A percentile compares a stretch with the other conserved stretches of the same genome.
phyloP scores from a whole-genome alignment of 2,888 invertebrate species.

The Zaprionus bogoriensis region DNA sequence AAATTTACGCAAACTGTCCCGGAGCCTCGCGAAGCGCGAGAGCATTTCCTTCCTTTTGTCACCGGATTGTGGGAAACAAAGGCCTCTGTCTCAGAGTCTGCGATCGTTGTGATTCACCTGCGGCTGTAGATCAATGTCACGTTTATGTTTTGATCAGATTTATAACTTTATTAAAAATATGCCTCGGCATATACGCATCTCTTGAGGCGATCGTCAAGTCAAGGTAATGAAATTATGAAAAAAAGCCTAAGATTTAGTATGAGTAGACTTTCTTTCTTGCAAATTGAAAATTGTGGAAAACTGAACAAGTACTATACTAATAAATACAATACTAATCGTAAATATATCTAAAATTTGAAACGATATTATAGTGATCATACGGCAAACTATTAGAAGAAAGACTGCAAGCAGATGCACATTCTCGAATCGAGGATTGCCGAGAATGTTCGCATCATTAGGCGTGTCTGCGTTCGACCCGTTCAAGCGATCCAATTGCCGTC shows the following conservation, averaged over 20 bases:
- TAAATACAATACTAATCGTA: no score
- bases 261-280: no score
- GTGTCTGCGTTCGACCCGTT: neutral
- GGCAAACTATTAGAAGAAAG: no score
- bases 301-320: no score
- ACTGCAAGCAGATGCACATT: neutral
- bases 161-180: constrained; percentile 73
- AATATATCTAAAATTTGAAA: no score
- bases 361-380: no score
- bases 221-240: no score
- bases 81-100: constrained; percentile 16
- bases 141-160: constrained; percentile 65
- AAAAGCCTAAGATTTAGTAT: no score
- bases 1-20: constrained; percentile 64
- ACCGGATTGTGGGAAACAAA: constrained; percentile 55
- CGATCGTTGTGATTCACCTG: constrained; percentile 34
- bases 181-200: neutral
- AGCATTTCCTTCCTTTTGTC: constrained; percentile 39
- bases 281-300: no score
- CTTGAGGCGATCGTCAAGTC: neutral
- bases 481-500: neutral
- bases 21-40: constrained; percentile 6
- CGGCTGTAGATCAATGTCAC: constrained; percentile 69
- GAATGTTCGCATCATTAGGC: neutral
- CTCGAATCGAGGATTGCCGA: neutral